Conservation (phyloP, 2,888 invertebrate species). For the Drosophila peninsularis region DNA sequence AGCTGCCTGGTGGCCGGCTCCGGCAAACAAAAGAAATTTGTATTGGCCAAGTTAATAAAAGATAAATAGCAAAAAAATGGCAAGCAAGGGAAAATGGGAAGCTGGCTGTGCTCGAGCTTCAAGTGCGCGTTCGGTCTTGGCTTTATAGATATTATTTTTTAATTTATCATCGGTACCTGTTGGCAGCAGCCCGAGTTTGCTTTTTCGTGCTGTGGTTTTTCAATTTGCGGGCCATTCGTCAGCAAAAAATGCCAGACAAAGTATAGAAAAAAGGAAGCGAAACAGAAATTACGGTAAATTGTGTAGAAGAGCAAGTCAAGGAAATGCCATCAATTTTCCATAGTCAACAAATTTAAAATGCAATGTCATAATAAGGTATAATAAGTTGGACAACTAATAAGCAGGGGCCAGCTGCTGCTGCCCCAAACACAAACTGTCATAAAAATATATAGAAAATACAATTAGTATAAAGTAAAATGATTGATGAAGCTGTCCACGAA, state of each 20-base stretch:
- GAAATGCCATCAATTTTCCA: slow-evolving; percentile 59
- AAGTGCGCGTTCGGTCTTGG: slow-evolving; percentile 19
- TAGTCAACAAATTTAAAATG: slow-evolving; percentile 54
- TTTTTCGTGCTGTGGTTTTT: slow-evolving; percentile 48
- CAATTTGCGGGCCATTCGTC: slow-evolving; percentile 37
- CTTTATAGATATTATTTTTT: slow-evolving; percentile 68
- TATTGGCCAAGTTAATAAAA: slow-evolving; percentile 7
- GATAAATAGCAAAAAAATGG: not conserved
- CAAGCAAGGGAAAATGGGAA: not conserved
- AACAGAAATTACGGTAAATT: slow-evolving; percentile 27
- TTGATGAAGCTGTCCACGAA: slow-evolving; percentile 19
- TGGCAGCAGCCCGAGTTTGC: slow-evolving; percentile 7
- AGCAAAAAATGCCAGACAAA: slow-evolving; percentile 40
- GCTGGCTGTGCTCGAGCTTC: slow-evolving; percentile 12
- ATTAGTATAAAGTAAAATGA: slow-evolving; percentile 22
- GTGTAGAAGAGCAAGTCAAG: slow-evolving; percentile 29
- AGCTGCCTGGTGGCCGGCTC: slow-evolving; percentile 22
- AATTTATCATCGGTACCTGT: slow-evolving; percentile 75
- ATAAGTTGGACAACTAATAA: slow-evolving; percentile 47
- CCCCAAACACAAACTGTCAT: slow-evolving; percentile 22
- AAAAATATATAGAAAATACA: slow-evolving; percentile 22
- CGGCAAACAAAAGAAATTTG: slow-evolving; percentile 44
- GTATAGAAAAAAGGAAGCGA: not conserved
- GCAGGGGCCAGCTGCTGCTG: slow-evolving; percentile 2
- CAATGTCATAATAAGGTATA: slow-evolving; percentile 72